A percentile compares a stretch with the other conserved stretches of the same genome.
phyloP scores from a whole-genome alignment of 2,113 vertebrate species.

The Carassius gibelio region DNA sequence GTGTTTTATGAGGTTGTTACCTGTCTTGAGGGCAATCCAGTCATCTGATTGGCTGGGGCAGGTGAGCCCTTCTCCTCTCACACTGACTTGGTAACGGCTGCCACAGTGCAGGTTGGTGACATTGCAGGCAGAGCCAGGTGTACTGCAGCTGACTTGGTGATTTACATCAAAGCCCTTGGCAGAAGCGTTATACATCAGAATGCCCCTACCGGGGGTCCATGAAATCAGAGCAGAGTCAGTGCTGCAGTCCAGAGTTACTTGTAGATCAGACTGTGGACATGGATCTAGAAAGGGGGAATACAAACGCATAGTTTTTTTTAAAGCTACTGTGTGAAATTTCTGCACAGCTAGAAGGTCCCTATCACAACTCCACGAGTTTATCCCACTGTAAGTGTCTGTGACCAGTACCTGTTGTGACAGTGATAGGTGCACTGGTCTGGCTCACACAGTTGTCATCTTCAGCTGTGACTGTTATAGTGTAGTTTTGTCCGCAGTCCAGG shows the following conservation, averaged over 20 bases:
- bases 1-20: slow-evolving; percentile 53
- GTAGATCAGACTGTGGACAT: slow-evolving; percentile 66
- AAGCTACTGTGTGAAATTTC: too few relatives aligned
- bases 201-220: slow-evolving; percentile 70
- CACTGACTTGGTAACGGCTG: slow-evolving; percentile 66
- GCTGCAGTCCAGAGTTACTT: slow-evolving; percentile 62
- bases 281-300: slow-evolving; percentile 62
- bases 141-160: slow-evolving; percentile 60
- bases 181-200: slow-evolving; percentile 65
- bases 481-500: slow-evolving; percentile 74
- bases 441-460: slow-evolving; percentile 63
- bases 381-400: not conserved
- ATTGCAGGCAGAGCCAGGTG: slow-evolving; percentile 66
- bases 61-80: slow-evolving; percentile 66
- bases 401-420: slow-evolving; percentile 67
- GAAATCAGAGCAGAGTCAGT: slow-evolving; percentile 66
- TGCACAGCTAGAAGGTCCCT: too few relatives aligned
- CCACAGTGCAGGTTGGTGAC: slow-evolving; percentile 69
- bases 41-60: slow-evolving; percentile 63
- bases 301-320: not conserved
- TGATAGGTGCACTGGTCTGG: slow-evolving; percentile 59
- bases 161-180: slow-evolving; percentile 34
- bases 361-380: not conserved
- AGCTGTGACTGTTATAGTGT: slow-evolving; percentile 70
- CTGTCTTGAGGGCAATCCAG: slow-evolving; percentile 62